Percentiles rank a stretch among this genome's conserved stretches.
These are phyloP conservation scores for Marronus borbonicus DNA, from an alignment of 2,888 invertebrate species.

Conservation along the genomic window DNA sequence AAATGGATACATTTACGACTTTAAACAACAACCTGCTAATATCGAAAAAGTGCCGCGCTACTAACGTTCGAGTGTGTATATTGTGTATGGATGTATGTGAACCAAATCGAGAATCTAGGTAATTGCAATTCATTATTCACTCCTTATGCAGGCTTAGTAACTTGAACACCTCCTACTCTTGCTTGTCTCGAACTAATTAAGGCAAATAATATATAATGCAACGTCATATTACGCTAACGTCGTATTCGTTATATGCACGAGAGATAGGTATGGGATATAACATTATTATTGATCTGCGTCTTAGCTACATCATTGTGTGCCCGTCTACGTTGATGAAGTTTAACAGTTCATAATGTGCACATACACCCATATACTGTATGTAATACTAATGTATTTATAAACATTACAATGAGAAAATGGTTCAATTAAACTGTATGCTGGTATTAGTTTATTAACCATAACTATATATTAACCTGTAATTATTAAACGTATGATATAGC, in stretches of 20 bases:
- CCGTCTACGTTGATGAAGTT: background rate
- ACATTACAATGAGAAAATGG: background rate
- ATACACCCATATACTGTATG: background rate
- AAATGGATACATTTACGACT: background rate
- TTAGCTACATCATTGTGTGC: background rate
- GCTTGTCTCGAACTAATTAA: conserved; percentile 13
- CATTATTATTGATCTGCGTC: background rate
- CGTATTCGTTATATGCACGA: background rate
- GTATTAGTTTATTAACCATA: too few species aligned
- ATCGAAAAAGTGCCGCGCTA: background rate
- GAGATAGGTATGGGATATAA: background rate
- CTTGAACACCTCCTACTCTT: too few species aligned
- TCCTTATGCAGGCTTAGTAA: conserved; percentile 26
- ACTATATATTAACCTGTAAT: background rate
- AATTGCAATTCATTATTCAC: conserved; percentile 34
- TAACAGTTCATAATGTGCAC: background rate
- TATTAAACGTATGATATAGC: too few species aligned
- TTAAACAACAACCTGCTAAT: background rate
- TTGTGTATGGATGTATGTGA: background rate
- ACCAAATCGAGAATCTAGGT: conserved; percentile 15
- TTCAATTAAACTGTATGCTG: background rate
- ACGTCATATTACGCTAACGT: conserved; percentile 7
- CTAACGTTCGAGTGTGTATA: background rate
- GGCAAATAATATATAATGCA: conserved; percentile 18
- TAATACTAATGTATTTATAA: too few species aligned